phyloP scores from a whole-genome alignment of 2,888 invertebrate species.

The Agonum fuliginosum region DNA sequence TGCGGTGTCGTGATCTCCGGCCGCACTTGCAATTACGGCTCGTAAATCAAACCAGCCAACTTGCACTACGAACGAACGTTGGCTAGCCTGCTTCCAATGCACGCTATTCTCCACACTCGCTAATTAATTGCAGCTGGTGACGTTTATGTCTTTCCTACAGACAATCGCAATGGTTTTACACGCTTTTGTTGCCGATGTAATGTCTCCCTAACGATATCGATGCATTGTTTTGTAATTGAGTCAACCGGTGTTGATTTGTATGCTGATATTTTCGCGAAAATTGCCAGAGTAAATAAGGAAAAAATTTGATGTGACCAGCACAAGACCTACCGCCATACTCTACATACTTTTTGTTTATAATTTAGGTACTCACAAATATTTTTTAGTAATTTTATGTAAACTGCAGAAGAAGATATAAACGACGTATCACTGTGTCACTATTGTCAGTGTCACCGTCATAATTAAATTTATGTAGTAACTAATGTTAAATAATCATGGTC shows the following conservation, averaged over 20 bases:
- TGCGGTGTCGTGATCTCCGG: constrained; percentile 66
- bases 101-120: neutral
- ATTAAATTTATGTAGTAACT: too few species aligned
- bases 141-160: constrained; percentile 7
- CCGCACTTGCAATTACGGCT: constrained; percentile 70
- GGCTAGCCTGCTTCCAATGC: neutral
- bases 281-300: neutral
- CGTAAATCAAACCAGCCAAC: constrained; percentile 68
- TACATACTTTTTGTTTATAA: too few species aligned
- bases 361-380: too few species aligned
- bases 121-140: constrained; percentile 48
- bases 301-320: too few species aligned
- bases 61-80: too few species aligned
- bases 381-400: too few species aligned
- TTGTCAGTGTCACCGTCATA: too few species aligned
- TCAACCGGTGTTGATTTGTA: neutral
- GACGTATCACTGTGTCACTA: too few species aligned
- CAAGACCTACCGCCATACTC: too few species aligned
- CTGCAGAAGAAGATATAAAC: too few species aligned
- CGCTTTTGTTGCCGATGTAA: neutral
- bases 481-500: too few species aligned
- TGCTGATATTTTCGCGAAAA: neutral
- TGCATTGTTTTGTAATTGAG: neutral
- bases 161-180: constrained; percentile 11
- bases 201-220: neutral